Evolutionary conservation across 2,113 vertebrate genomes (phyloP), one percentile per base, ranked within the genome.

Genomic region (Python bivittatus): DNA sequence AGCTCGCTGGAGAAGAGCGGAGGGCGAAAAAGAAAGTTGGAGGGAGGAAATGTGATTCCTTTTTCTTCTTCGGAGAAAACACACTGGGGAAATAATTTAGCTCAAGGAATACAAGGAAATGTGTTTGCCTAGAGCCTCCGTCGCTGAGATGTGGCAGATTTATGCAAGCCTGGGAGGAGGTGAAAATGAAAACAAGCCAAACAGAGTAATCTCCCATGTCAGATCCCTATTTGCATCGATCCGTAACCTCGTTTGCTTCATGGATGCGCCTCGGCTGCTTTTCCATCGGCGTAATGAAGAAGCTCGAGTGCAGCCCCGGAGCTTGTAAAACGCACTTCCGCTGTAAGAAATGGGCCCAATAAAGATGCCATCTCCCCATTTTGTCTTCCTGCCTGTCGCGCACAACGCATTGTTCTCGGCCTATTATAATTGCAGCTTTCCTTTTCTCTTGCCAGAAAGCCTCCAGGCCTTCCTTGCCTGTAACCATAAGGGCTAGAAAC

Each of bases 21-120:
- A 29, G 29, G 60, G 60, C 60, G 2, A 64, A 0, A 15, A 68
- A n/a, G 13, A 33, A 68, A 13, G 29, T n/a, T 68, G 13, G 61
- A 29, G 53, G 84, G 52, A 33, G 86, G 44, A 27, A 42, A 6
- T 3, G 60, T 86, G 29, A 68, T 94, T 60, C 17, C 61, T 61
- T 23, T 85, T 1, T 20, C 54, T 42, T 84, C 89, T 91, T 91
- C 20, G 54, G 64, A 88, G 93, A 96, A 68, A 96, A 92, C 27
- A 58, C 85, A 61, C 94, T 60, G 13, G 23, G 89, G 83, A 53
- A n/a, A 72, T 52, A 90, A 94, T 38, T 22, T 85, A 92, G 85
- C 42, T 86, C 10, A 92, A 88, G 84, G 90, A 93, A 86, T 84
- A 94, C 90, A 84, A 94, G 88, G 85, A 94, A 94, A 92, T 95